phyloP scores from a whole-genome alignment of 2,888 invertebrate genomes.

The Trichogramma dendrolimi region DNA sequence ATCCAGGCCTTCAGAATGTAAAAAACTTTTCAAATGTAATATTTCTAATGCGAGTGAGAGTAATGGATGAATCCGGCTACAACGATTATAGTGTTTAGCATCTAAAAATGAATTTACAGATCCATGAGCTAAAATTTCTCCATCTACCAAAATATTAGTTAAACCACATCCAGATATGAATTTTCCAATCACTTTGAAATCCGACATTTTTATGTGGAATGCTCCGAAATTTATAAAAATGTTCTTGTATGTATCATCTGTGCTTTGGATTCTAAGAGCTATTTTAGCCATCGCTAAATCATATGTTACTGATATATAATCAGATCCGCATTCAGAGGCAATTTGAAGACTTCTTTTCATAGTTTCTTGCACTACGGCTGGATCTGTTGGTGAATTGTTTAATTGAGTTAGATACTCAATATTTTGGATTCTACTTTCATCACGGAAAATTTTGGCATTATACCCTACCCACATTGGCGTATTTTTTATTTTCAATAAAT shows the following conservation, averaged over 20 bases:
- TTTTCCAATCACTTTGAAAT: conserved; percentile 39
- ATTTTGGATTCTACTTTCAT: conserved; percentile 32
- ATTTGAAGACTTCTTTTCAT: conserved; percentile 27
- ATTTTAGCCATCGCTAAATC: conserved; percentile 37
- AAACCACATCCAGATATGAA: conserved; percentile 37
- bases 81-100: conserved; percentile 32
- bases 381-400: conserved; percentile 39
- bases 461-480: conserved; percentile 43
- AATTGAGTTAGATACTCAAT: conserved; percentile 39
- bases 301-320: conserved; percentile 32
- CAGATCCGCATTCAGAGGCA: conserved; percentile 28
- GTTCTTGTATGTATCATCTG: conserved; percentile 30
- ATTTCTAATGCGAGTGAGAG: conserved; percentile 17
- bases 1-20: conserved; percentile 21
- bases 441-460: conserved; percentile 32
- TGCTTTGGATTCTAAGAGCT: conserved; percentile 33
- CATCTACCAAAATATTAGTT: conserved; percentile 28
- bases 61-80: conserved; percentile 23
- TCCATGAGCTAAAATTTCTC: conserved; percentile 30
- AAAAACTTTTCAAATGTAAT: conserved; percentile 35
- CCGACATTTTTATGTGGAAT: conserved; percentile 36
- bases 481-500: conserved; percentile 31
- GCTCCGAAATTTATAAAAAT: conserved; percentile 34
- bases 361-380: conserved; percentile 31
- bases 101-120: conserved; percentile 29